phyloP scores from a whole-genome alignment of 2,113 vertebrate species.

The Rhineura floridana region DNA sequence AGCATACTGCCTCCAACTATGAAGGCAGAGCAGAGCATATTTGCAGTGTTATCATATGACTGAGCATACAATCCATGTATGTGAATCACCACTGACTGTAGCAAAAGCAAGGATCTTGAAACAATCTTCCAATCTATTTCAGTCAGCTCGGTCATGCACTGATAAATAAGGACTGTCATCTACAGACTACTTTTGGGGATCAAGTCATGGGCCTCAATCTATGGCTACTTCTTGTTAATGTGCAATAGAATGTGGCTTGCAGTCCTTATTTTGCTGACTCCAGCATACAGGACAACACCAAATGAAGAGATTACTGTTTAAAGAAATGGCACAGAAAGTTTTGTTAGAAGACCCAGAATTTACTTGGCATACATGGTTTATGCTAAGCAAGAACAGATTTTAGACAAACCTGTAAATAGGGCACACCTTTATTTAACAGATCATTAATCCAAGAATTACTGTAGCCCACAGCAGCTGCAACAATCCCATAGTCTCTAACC shows the following conservation, averaged over 20 bases:
- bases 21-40: too few species aligned
- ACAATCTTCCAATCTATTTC: background rate
- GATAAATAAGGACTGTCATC: background rate
- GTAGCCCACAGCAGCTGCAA: background rate
- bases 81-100: background rate
- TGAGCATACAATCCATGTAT: background rate
- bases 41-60: background rate
- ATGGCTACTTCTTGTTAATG: background rate
- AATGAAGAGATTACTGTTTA: background rate
- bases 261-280: background rate
- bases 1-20: too few species aligned
- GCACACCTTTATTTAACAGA: conserved; percentile 21
- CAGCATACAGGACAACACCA: background rate
- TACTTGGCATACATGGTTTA: background rate
- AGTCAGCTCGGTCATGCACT: background rate
- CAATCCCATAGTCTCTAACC: background rate
- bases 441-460: conserved; percentile 25
- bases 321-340: background rate
- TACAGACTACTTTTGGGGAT: background rate
- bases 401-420: background rate
- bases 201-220: background rate
- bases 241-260: background rate
- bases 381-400: background rate
- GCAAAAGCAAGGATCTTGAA: background rate
- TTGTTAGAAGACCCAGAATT: background rate